phyloP scores from a whole-genome alignment of 2,797 vertebrate species.

The Pangasius mekongensis region DNA sequence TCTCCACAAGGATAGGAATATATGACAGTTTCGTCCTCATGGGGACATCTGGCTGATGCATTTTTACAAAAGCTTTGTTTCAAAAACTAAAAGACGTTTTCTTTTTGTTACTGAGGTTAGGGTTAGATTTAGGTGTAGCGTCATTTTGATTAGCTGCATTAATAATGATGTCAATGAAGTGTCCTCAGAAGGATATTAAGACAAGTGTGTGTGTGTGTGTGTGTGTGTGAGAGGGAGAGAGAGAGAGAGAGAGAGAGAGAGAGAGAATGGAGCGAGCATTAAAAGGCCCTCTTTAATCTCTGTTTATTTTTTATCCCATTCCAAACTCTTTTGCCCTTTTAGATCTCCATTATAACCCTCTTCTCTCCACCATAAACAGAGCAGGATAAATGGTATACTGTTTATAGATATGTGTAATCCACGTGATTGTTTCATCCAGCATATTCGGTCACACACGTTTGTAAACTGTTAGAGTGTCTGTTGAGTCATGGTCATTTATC shows the following conservation, averaged over 20 bases:
- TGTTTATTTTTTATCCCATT: constrained; percentile 10
- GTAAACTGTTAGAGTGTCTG: neutral
- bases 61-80: neutral
- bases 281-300: neutral
- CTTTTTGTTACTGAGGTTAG: neutral
- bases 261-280: neutral
- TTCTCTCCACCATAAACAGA: neutral
- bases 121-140: neutral
- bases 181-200: neutral
- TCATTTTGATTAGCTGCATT: neutral
- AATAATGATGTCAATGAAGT: neutral
- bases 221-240: neutral
- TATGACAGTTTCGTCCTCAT: neutral
- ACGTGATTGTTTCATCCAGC: neutral
- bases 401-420: constrained; percentile 6
- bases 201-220: neutral
- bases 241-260: neutral
- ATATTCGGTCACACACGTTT: constrained; percentile 1
- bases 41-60: neutral
- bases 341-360: neutral
- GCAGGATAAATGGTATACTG: neutral
- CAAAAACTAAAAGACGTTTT: neutral
- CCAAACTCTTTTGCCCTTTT: neutral
- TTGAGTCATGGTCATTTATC: neutral
- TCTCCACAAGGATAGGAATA: neutral